Conservation (phyloP, 2,888 invertebrate species). For the Amphimallon solstitiale region DNA sequence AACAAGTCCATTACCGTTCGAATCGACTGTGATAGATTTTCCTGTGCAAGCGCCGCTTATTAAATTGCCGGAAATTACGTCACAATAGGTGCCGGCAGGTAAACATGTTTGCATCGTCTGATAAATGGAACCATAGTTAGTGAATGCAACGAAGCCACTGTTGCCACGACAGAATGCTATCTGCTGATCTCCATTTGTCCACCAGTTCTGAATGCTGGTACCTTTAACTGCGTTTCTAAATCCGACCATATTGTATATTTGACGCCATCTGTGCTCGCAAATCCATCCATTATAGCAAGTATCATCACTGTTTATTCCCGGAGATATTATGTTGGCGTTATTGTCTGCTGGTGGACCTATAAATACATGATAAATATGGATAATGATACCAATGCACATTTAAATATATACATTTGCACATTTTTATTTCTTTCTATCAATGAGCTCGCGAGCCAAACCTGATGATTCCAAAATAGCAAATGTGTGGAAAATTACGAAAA, state of each 20-base stretch:
- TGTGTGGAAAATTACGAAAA: no score
- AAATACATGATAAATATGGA: constrained; percentile 74
- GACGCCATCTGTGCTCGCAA: constrained; percentile 72
- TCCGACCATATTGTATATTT: constrained; percentile 72
- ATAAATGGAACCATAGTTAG: constrained; percentile 74
- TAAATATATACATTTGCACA: no score
- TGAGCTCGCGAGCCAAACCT: no score
- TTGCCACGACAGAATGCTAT: constrained; percentile 86
- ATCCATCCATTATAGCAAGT: constrained; percentile 80
- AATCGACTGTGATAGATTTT: constrained; percentile 68
- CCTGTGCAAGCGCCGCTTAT: constrained; percentile 71
- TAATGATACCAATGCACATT: no score
- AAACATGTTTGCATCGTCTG: constrained; percentile 74
- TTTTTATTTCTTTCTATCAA: no score
- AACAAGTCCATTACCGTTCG: constrained; percentile 68
- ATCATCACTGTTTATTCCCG: constrained; percentile 72
- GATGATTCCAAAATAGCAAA: no score
- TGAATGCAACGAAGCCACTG: constrained; percentile 50
- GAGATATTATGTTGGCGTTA: constrained; percentile 72
- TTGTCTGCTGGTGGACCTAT: constrained; percentile 73
- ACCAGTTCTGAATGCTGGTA: constrained; percentile 74
- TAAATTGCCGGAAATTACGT: constrained; percentile 78
- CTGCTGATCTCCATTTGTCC: constrained; percentile 73
- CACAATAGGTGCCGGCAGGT: constrained; percentile 83
- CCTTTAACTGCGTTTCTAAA: constrained; percentile 77